These are phyloP conservation scores for Acrossocheilus fasciatus DNA, from an alignment of 2,797 vertebrate species.

Conservation along the genomic window DNA sequence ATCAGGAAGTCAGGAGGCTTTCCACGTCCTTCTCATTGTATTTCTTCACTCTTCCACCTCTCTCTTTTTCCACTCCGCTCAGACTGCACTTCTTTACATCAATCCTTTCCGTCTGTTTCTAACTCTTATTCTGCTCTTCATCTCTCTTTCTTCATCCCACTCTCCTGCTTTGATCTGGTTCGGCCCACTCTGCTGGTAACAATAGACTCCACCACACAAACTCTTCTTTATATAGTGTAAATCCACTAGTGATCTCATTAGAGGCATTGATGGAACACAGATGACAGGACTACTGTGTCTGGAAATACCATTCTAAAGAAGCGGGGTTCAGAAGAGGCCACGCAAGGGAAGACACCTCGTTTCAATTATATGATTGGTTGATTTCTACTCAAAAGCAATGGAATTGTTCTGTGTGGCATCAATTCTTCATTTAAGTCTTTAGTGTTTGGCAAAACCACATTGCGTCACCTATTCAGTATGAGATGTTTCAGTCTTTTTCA, in stretches of 20 bases:
- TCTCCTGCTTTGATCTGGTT: slow-evolving; percentile 39
- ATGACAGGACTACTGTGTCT: slow-evolving; percentile 55
- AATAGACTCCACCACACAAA: slow-evolving; percentile 47
- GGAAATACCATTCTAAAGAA: slow-evolving; percentile 52
- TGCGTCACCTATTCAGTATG: slow-evolving; percentile 29
- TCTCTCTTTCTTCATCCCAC: slow-evolving; percentile 22
- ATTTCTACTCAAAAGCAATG: slow-evolving; percentile 34
- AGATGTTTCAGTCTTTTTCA: not conserved
- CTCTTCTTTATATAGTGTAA: slow-evolving; percentile 52
- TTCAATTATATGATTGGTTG: slow-evolving; percentile 51
- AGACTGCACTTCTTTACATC: slow-evolving; percentile 25
- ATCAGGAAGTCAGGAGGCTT: slow-evolving; percentile 39
- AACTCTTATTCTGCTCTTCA: slow-evolving; percentile 17
- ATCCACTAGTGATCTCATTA: slow-evolving; percentile 60
- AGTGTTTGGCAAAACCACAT: slow-evolving; percentile 11
- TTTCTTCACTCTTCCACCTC: not conserved
- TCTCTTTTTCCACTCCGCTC: not conserved
- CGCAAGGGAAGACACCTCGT: slow-evolving; percentile 42
- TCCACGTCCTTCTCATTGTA: slow-evolving; percentile 23
- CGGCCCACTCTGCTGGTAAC: slow-evolving; percentile 38
- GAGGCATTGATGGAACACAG: slow-evolving; percentile 53
- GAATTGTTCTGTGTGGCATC: slow-evolving; percentile 31
- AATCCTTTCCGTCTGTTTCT: not conserved
- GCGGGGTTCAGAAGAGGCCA: slow-evolving; percentile 37
- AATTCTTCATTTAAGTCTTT: slow-evolving; percentile 16